Evolutionary conservation across 2,888 invertebrate genomes (phyloP).

Genomic region (Macrosiphum euphorbiae): DNA sequence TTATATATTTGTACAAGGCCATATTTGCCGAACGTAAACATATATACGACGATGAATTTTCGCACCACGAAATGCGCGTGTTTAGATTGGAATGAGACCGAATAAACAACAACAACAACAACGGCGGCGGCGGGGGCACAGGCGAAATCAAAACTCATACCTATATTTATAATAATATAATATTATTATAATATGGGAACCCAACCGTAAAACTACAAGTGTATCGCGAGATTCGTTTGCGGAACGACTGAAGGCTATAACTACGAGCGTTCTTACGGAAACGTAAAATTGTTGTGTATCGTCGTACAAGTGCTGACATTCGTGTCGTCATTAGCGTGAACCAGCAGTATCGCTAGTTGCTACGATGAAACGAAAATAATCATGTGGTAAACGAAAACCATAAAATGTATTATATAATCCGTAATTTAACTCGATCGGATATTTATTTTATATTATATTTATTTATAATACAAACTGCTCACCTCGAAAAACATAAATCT

Average conservation of each 20-base stretch:
- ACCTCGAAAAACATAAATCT: too few species aligned
- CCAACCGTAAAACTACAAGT: not conserved
- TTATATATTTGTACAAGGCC: constrained; percentile 42
- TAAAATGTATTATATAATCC: not conserved
- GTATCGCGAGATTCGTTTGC: not conserved
- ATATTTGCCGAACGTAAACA: constrained; percentile 14
- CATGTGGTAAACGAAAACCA: not conserved
- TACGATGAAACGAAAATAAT: not conserved
- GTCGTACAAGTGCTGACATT: not conserved
- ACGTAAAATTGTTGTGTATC: not conserved
- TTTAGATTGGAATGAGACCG: constrained; percentile 23
- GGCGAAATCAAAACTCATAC: constrained; percentile 16
- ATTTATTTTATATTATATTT: not conserved
- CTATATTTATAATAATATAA: not conserved
- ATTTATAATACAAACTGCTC: too few species aligned
- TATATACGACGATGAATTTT: constrained; percentile 7
- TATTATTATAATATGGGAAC: not conserved
- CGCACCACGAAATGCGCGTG: not conserved
- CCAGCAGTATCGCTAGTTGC: not conserved
- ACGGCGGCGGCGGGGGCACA: not conserved
- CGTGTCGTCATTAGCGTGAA: not conserved
- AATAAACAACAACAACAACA: constrained; percentile 11
- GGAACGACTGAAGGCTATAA: constrained; percentile 8
- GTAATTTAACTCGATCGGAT: not conserved
- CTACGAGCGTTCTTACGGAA: not conserved